Base-by-base conservation (phyloP, 2,797 vertebrate genomes). In the Hemibagrus guttatus region DNA sequence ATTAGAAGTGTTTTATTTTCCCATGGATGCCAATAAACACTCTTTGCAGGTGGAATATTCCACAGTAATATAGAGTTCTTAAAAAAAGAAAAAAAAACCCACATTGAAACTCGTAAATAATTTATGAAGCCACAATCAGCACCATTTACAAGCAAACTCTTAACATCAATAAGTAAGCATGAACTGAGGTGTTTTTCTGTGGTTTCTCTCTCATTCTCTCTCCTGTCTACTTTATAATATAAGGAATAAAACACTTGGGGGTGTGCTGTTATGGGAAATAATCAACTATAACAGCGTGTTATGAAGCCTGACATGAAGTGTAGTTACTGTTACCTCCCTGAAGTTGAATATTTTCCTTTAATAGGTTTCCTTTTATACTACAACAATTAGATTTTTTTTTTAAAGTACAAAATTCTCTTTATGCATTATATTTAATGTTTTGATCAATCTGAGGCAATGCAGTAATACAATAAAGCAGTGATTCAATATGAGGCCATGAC, bases 1-100 rank as follows among this genome's bases (percentile, higher is more conserved):
- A 95, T 95, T 94, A 93, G 93, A 95, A 93, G 94, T 94, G 94
- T 94, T 95, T 94, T 94, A 95, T 95, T 95, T 95, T 94, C 94
- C 95, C 83, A 89, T 90, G 94, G 94, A 95, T 93, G 93, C 93
- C 94, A 93, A 94, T 94, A 94, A 94, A 94, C 94, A 93, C 93
- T 92, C 94, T 94, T 95, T 94, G 94, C 94, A 95, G 94, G 94
- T 95, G 93, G 93, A 95, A 94, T 95, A 95, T 95, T 95, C 93
- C 31, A 39, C 31, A 59, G 56, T 78, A 78, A 78, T 39, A 23
- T 23, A 11, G 31, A 28, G 46, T 75, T 75, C 26, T 28, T 28
- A 95, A 92, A 11, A 6, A 19, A 91, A 11, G 2, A 19, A 61
- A 19, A 35, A 69, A 46, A 26, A 42, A 5, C 1, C 23, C n/a